A percentile compares a stretch with the other conserved stretches of the same genome.
These are phyloP conservation scores for Habropoda laboriosa DNA, from an alignment of 1,140 invertebrate species.

Conservation along the genomic window DNA sequence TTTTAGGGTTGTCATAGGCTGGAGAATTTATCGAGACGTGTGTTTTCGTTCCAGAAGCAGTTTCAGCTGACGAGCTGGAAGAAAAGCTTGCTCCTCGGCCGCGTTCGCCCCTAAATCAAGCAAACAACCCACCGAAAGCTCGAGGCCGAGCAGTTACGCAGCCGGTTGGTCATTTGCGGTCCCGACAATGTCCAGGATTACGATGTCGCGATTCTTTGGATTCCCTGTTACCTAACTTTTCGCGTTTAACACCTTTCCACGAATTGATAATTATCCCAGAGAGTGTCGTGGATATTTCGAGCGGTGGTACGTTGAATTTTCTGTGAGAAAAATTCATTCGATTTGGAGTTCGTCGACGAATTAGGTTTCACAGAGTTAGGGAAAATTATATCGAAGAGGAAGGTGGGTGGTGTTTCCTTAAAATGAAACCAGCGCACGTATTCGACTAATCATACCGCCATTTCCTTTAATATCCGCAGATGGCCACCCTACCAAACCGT, in stretches of 20 bases:
- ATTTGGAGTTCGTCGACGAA: no score
- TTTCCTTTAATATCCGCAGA: constrained; percentile 83
- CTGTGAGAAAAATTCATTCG: no score
- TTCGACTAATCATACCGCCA: constrained; percentile 82
- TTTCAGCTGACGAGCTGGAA: constrained; percentile 39
- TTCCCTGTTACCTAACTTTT: constrained; percentile 3
- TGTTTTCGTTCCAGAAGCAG: constrained; percentile 18
- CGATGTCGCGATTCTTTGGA: constrained; percentile 54
- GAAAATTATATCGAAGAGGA: constrained; percentile 6
- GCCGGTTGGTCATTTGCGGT: constrained; percentile 76
- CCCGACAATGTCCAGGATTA: constrained; percentile 58
- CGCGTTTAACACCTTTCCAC: not conserved
- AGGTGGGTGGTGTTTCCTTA: constrained; percentile 53
- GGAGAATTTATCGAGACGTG: constrained; percentile 24
- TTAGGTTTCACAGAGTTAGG: not conserved
- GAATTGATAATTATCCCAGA: no score
- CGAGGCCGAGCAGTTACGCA: constrained; percentile 71
- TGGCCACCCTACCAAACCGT: constrained; percentile 64
- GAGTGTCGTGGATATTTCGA: not conserved
- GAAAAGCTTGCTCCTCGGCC: constrained; percentile 69
- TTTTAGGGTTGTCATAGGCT: no score
- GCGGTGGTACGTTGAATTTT: no score
- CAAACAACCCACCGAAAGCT: constrained; percentile 73
- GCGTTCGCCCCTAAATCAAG: constrained; percentile 76
- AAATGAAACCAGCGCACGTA: constrained; percentile 80